A percentile compares a stretch with the other conserved stretches of the same genome.
These are phyloP conservation scores for Scortum barcoo DNA, from an alignment of 2,113 vertebrate species.

Conservation along the genomic window DNA sequence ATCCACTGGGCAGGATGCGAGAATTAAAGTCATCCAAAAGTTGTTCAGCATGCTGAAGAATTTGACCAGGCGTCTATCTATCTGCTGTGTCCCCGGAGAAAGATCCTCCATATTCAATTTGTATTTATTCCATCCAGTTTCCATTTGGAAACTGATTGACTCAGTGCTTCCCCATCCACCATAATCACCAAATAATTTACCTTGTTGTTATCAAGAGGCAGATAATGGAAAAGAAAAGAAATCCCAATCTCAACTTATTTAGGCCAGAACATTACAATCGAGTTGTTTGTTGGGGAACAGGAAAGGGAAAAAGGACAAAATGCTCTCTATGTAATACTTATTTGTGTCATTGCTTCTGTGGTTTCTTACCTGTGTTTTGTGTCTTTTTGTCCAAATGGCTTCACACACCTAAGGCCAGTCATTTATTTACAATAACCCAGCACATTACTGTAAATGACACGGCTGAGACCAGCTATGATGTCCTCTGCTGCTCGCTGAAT, in stretches of 20 bases:
- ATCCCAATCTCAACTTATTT: slow-evolving; percentile 58
- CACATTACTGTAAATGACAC: slow-evolving; percentile 50
- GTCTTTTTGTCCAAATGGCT: slow-evolving; percentile 35
- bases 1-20: background rate
- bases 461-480: slow-evolving; percentile 32
- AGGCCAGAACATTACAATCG: slow-evolving; percentile 50
- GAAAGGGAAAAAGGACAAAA: slow-evolving; percentile 23
- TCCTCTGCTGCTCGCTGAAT: slow-evolving; percentile 19
- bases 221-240: slow-evolving; percentile 73
- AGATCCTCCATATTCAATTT: slow-evolving; percentile 69
- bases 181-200: slow-evolving; percentile 74
- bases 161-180: slow-evolving; percentile 56
- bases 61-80: slow-evolving; percentile 39
- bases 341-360: slow-evolving; percentile 39
- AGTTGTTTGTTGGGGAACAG: slow-evolving; percentile 46
- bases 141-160: slow-evolving; percentile 66
- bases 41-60: slow-evolving; percentile 66
- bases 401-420: slow-evolving; percentile 21
- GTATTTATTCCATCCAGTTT: slow-evolving; percentile 72
- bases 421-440: slow-evolving; percentile 50
- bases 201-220: slow-evolving; percentile 66
- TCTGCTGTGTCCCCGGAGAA: slow-evolving; percentile 51
- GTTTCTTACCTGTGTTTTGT: slow-evolving; percentile 10
- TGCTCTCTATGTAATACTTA: background rate
- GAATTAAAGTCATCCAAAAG: slow-evolving; percentile 56